Evolutionary conservation across 2,113 vertebrate genomes (phyloP).

Genomic region (Sphaerodactylus townsendi): DNA sequence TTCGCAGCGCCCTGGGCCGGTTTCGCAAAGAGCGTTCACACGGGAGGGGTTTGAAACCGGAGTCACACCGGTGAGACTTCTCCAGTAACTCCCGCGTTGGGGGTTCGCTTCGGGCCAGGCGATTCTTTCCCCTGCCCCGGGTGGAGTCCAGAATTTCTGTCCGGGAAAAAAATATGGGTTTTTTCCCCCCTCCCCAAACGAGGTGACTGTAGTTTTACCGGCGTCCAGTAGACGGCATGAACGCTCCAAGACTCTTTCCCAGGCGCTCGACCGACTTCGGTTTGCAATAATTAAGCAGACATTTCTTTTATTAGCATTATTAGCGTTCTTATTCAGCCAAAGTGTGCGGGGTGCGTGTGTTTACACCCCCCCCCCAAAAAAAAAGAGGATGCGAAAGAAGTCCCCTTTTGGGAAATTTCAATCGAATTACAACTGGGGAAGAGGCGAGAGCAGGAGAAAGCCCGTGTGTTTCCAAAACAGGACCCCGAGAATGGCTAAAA

Average conservation of each 20-base stretch:
- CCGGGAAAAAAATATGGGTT: no score
- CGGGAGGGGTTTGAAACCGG: not conserved
- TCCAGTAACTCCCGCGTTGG: not conserved
- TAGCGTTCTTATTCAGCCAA: not conserved
- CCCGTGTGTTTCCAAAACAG: no score
- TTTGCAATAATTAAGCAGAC: constrained; percentile 40
- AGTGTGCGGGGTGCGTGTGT: no score
- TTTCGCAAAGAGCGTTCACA: not conserved
- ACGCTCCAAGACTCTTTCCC: constrained; percentile 81
- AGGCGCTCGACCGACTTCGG: constrained; percentile 35
- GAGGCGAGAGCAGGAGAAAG: no score
- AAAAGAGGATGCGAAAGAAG: not conserved
- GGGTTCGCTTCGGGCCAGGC: not conserved
- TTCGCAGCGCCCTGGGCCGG: no score
- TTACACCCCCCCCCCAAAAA: no score
- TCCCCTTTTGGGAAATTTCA: not conserved
- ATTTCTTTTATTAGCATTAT: not conserved
- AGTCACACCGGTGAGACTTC: not conserved
- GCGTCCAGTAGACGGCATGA: constrained; percentile 92
- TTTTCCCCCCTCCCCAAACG: not conserved
- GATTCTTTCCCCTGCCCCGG: no score
- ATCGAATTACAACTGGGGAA: no score
- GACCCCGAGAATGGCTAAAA: no score
- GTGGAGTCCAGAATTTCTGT: no score
- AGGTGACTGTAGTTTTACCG: constrained; percentile 70